Evolutionary conservation across 37 sponge, comb jelly and placozoan genomes (phyloP).

Genomic region (Bolinopsis microptera): DNA sequence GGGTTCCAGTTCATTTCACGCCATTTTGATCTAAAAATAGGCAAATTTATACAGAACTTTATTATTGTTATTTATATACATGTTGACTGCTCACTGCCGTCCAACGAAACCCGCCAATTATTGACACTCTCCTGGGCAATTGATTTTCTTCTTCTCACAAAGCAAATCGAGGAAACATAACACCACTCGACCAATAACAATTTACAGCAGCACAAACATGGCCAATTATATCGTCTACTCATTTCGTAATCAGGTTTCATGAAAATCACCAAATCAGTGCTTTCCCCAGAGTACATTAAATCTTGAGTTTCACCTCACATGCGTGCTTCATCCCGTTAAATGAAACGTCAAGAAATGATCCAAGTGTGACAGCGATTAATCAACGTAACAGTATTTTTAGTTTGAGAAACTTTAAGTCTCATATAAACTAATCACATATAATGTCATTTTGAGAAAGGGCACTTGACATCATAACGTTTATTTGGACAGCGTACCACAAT

Average conservation of each 20-base stretch:
- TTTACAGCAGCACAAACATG: not conserved
- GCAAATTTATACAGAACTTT: not conserved
- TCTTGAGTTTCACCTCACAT: not conserved
- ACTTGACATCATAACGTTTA: too few relatives aligned
- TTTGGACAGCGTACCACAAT: too few relatives aligned
- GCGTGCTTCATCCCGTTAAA: not conserved
- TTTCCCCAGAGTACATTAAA: not conserved
- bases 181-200: not conserved
- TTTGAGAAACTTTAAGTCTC: too few relatives aligned
- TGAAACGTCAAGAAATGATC: too few relatives aligned
- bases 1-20: not conserved
- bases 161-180: not conserved
- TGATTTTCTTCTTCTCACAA: not conserved
- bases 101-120: too few relatives aligned
- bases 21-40: not conserved
- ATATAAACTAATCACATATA: too few relatives aligned
- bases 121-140: too few relatives aligned
- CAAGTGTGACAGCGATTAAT: too few relatives aligned
- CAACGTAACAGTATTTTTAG: too few relatives aligned
- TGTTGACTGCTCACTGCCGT: too few relatives aligned
- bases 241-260: not conserved
- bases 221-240: not conserved
- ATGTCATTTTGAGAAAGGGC: too few relatives aligned
- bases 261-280: not conserved
- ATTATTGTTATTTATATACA: too few relatives aligned